These are phyloP conservation scores for Pelvicachromis taeniatus DNA, from an alignment of 2,113 vertebrate genomes.

Conservation along the genomic window DNA sequence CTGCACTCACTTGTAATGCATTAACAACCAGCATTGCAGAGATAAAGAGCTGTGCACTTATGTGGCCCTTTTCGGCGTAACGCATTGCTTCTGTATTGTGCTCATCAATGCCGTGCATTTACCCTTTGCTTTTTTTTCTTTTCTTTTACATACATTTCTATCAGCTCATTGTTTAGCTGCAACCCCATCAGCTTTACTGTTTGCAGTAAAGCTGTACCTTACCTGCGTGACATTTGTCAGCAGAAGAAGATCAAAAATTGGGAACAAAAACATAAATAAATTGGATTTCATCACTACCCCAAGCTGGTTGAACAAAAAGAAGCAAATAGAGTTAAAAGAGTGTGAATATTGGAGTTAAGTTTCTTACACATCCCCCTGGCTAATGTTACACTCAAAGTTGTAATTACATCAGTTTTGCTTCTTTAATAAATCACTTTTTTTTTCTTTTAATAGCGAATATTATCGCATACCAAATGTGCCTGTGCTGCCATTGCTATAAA, in stretches of 20 bases:
- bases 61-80: neutral
- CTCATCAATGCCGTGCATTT: neutral
- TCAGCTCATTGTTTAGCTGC: neutral
- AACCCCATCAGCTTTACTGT: neutral
- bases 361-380: neutral
- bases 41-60: constrained; percentile 24
- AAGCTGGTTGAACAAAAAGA: neutral
- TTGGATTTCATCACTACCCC: neutral
- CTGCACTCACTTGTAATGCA: neutral
- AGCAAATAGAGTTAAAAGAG: neutral
- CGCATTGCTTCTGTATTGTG: neutral
- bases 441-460: neutral
- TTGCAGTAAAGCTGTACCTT: neutral
- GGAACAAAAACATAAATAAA: neutral
- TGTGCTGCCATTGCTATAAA: neutral
- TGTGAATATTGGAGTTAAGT: neutral
- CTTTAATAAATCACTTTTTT: neutral
- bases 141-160: neutral
- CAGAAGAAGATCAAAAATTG: neutral
- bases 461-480: neutral
- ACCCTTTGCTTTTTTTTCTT: neutral
- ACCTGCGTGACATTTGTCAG: neutral
- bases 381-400: neutral
- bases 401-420: neutral
- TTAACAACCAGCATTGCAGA: neutral